Conservation (phyloP, 1,140 invertebrate genomes). For the Helicoverpa armigera region DNA sequence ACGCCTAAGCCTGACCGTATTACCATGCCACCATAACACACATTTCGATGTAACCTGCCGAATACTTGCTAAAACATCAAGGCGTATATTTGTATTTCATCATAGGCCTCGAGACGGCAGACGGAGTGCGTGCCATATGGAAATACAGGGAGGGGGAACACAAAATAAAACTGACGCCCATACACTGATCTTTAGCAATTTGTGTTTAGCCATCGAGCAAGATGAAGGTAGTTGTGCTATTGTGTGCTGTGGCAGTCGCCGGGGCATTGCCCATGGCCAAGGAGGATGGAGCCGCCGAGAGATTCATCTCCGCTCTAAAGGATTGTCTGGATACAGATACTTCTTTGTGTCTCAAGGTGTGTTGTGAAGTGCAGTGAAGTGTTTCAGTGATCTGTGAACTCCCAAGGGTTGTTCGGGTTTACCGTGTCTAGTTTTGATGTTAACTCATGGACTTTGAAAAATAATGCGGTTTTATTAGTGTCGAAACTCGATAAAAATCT, state of each 20-base stretch:
- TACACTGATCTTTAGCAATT: constrained; percentile 76
- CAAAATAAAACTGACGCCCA: constrained; percentile 77
- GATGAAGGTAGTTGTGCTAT: constrained; percentile 74
- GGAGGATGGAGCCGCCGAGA: constrained; percentile 75
- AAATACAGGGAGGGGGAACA: constrained; percentile 66
- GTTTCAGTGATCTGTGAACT: constrained; percentile 40
- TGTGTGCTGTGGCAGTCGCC: constrained; percentile 66
- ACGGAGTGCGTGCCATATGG: constrained; percentile 73
- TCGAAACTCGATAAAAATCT: neutral
- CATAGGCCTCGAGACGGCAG: constrained; percentile 54
- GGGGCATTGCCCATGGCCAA: constrained; percentile 71
- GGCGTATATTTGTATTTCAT: constrained; percentile 66
- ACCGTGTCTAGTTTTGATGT: constrained; percentile 15
- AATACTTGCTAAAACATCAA: constrained; percentile 58
- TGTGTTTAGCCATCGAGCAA: constrained; percentile 68
- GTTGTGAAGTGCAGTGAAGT: constrained; percentile 62
- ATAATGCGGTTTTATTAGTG: constrained; percentile 33
- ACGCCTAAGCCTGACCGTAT: constrained; percentile 33
- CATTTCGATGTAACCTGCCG: constrained; percentile 53
- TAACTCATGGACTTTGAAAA: constrained; percentile 44
- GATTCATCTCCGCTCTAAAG: constrained; percentile 72
- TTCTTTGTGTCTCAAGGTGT: constrained; percentile 82
- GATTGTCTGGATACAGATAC: constrained; percentile 81
- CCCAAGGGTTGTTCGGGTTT: neutral
- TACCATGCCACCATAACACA: constrained; percentile 56